Evolutionary conservation across 2,797 vertebrate species (phyloP), one percentile per base, ranked within the genome.

Genomic region (Fratercula arctica): DNA sequence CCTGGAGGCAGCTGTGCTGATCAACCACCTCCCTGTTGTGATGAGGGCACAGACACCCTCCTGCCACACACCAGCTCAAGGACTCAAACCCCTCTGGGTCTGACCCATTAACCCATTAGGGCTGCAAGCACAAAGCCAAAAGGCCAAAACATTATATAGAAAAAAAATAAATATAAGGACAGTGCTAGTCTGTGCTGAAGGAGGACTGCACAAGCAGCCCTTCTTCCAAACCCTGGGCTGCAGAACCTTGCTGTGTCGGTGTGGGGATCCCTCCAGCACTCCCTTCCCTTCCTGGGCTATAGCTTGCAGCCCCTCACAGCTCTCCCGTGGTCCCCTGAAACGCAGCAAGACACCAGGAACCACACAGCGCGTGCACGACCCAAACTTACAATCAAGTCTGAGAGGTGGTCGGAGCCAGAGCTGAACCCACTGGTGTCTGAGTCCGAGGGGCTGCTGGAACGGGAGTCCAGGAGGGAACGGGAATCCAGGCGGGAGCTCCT

Each of bases 401-500:
- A 99, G 92, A 99, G 98, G 94, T 99, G 99, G 95, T 99, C 99
- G 0, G 99, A 99, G 84, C 99, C 99, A 37, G 99, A 99, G 98
- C 99, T 99, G 97, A 99, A 99, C 74, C 99, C 99, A 43, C 99
- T 99, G 93, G 99, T 99, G 96, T 99, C 99, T 0, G 99, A 99
- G 97, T 99, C 99, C 3, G 99, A 99, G 26, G 99, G 99, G 92
- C 99, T 99, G 98, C 99, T 99, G 92, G 99, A 99, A 59, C 99
- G 99, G 1, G 99, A 99, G 95, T 99, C 99, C 97, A 99, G 91
- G 79, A 99, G 98, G 68, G 99, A 99, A 54, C 98, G 98, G 0
- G 98, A 99, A 75, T 99, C 99, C 97, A 99, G 96, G 41, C 99
- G 98, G 45, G 98, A 98, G 31, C 96, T 98, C 97, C 99, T 98